phyloP scores from a whole-genome alignment of 2,113 vertebrate species.

The Rattus norvegicus region DNA sequence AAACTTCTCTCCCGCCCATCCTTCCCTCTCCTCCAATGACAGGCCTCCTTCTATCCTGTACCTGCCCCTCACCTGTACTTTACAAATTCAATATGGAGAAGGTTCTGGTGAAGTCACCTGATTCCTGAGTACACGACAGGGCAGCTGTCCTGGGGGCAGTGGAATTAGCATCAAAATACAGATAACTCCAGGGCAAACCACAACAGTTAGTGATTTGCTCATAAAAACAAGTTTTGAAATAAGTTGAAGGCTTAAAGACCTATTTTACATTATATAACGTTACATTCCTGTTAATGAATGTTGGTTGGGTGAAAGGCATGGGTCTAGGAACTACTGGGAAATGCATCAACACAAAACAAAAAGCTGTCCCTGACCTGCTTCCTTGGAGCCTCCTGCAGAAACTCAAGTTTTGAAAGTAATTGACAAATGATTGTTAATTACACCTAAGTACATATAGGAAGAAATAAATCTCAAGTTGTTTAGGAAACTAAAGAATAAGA shows the following conservation, averaged over 20 bases:
- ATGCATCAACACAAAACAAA: neutral
- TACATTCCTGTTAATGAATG: slow-evolving; percentile 8
- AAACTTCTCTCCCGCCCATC: no score
- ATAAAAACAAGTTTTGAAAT: neutral
- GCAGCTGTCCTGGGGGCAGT: no score
- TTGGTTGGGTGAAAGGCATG: neutral
- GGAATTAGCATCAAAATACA: no score
- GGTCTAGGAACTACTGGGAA: neutral
- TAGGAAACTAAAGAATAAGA: neutral
- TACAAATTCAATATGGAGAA: no score
- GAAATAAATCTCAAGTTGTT: neutral
- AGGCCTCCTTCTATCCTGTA: no score
- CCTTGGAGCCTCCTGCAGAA: neutral
- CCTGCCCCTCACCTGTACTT: no score
- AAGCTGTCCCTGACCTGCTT: neutral
- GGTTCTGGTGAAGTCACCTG: no score
- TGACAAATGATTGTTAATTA: neutral
- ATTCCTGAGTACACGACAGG: no score
- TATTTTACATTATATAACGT: neutral
- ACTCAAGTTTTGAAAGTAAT: neutral
- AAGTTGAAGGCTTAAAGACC: neutral
- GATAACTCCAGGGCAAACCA: no score
- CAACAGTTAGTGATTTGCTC: neutral
- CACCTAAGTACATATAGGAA: neutral
- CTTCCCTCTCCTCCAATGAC: no score